Conservation (phyloP, 2,113 vertebrate genomes). For the Zingel zingel region DNA sequence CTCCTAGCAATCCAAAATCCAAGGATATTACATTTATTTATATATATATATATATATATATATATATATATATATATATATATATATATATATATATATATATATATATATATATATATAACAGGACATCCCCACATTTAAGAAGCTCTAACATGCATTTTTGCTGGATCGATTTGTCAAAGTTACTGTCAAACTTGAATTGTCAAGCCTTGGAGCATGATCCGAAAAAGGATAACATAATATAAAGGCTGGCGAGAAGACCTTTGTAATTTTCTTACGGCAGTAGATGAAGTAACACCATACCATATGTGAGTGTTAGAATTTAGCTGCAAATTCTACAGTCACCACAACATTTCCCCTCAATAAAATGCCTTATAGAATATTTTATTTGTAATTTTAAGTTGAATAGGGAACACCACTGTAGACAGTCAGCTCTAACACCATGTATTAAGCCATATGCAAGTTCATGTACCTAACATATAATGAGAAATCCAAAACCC, state of each 20-base stretch:
- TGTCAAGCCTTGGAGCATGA: not conserved
- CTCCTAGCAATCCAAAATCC: not conserved
- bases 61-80: not conserved
- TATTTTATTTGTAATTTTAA: constrained; percentile 47
- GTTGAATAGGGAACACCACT: constrained; percentile 15
- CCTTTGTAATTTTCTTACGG: constrained; percentile 18
- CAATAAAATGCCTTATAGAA: constrained; percentile 35
- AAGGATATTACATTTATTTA: not conserved
- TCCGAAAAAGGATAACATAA: constrained; percentile 1
- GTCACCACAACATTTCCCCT: constrained; percentile 29
- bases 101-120: not conserved
- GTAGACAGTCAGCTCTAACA: constrained; percentile 48
- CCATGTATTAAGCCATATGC: constrained; percentile 28
- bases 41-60: not conserved
- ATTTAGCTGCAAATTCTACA: constrained; percentile 11
- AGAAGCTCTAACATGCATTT: not conserved
- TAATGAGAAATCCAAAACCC: constrained; percentile 75
- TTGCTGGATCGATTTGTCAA: not conserved
- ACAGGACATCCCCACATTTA: not conserved
- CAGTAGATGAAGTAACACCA: constrained; percentile 13
- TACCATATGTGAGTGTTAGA: not conserved
- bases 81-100: not conserved
- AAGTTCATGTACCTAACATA: constrained; percentile 66
- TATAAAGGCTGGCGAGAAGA: constrained; percentile 11
- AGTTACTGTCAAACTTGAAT: not conserved